Conservation (phyloP, 1,140 invertebrate species). For the Penaeus chinensis region DNA sequence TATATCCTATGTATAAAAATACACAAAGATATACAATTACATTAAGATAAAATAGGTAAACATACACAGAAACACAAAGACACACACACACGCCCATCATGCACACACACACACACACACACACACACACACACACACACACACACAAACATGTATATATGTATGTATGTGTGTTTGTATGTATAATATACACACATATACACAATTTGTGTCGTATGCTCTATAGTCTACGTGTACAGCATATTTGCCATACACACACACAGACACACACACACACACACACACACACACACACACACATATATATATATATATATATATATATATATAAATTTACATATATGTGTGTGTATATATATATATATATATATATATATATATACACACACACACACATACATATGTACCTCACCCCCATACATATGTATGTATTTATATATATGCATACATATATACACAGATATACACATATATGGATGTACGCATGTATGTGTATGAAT, state of each 20-base stretch:
- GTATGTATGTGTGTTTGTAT: background rate
- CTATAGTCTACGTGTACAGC: background rate
- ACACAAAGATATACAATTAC: background rate
- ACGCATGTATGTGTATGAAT: background rate
- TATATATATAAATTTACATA: too few species aligned
- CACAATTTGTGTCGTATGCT: slow-evolving; percentile 8
- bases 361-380: too few species aligned
- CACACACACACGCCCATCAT: background rate
- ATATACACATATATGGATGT: too few species aligned
- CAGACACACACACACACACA: too few species aligned
- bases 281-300: too few species aligned
- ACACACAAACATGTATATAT: background rate
- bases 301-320: too few species aligned
- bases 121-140: background rate
- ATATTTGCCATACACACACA: background rate
- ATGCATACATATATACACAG: too few species aligned
- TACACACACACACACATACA: background rate
- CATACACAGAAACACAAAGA: background rate
- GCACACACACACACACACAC: background rate
- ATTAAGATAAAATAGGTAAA: background rate
- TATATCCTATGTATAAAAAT: too few species aligned
- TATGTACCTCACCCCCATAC: background rate
- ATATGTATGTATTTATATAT: too few species aligned
- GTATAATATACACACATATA: slow-evolving; percentile 6
- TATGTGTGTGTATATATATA: too few species aligned